Conservation (phyloP, 1,140 invertebrate species). For the Trichonephila clavipes region DNA sequence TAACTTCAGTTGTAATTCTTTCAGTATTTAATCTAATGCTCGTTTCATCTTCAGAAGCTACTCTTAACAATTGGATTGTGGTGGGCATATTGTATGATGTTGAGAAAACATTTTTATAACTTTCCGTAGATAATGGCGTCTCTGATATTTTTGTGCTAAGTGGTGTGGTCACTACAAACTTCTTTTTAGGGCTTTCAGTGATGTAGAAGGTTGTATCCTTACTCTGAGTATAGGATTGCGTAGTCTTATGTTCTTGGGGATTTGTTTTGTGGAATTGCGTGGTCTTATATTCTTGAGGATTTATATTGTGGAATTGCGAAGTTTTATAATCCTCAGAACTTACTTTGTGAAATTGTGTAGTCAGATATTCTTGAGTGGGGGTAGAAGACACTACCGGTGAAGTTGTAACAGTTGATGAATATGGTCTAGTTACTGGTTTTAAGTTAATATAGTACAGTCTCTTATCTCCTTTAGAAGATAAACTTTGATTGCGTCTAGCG, state of each 20-base stretch:
- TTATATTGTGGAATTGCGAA: no score
- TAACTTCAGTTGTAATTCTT: neutral
- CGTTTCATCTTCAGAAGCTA: neutral
- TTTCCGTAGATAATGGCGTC: neutral
- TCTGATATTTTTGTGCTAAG: neutral
- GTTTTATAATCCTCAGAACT: neutral
- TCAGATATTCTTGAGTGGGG: neutral
- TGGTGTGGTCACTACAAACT: neutral
- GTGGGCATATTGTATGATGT: neutral
- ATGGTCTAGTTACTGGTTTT: conserved; percentile 59
- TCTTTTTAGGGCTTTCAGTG: neutral
- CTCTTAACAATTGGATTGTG: neutral
- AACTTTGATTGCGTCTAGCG: conserved; percentile 23
- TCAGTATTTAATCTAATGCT: neutral
- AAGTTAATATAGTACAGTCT: conserved; percentile 44
- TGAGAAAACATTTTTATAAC: neutral
- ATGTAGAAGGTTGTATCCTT: neutral
- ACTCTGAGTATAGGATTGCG: neutral
- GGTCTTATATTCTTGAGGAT: no score
- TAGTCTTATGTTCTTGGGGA: no score
- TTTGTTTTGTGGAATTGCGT: no score
- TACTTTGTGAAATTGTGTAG: neutral
- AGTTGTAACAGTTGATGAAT: conserved; percentile 26
- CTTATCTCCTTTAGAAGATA: neutral
- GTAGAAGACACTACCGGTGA: neutral